Conservation (phyloP, 2,113 vertebrate species). For the Xiphophorus maculatus region DNA sequence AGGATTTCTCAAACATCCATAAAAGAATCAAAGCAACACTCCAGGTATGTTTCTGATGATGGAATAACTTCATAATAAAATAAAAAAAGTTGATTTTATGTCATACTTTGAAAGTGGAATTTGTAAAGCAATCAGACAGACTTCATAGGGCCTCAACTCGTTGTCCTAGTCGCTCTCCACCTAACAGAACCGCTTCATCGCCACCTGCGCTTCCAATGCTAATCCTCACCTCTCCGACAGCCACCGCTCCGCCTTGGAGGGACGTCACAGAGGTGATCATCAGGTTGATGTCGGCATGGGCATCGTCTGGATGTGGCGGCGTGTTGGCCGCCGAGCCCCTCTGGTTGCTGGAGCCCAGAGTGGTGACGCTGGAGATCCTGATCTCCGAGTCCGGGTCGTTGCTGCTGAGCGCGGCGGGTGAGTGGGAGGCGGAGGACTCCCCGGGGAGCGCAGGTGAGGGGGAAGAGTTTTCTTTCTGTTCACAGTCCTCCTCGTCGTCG, state of each 20-base stretch:
- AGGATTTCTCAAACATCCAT: no score
- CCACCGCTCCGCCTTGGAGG: conserved; percentile 81
- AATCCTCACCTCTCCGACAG: conserved; percentile 66
- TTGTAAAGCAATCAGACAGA: no score
- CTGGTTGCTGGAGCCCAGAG: conserved; percentile 79
- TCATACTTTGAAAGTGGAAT: no score
- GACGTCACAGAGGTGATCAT: conserved; percentile 98
- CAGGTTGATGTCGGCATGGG: conserved; percentile 88
- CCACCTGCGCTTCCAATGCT: not conserved
- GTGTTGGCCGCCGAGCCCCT: conserved; percentile 41
- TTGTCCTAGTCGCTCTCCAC: no score
- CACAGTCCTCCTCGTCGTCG: conserved; percentile 94
- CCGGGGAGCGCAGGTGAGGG: conserved; percentile 41
- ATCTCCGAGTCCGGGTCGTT: conserved; percentile 97
- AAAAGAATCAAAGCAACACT: no score
- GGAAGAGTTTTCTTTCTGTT: conserved; percentile 80
- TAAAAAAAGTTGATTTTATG: no score
- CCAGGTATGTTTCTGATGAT: no score
- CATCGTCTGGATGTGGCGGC: conserved; percentile 62
- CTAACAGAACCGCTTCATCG: no score
- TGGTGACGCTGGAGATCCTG: conserved; percentile 96
- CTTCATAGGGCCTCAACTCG: no score
- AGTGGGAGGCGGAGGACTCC: conserved; percentile 38
- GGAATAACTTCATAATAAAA: no score
- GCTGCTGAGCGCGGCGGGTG: conserved; percentile 84